Evolutionary conservation across 2,113 vertebrate species (phyloP).

Genomic region (Hemiprocne comata): DNA sequence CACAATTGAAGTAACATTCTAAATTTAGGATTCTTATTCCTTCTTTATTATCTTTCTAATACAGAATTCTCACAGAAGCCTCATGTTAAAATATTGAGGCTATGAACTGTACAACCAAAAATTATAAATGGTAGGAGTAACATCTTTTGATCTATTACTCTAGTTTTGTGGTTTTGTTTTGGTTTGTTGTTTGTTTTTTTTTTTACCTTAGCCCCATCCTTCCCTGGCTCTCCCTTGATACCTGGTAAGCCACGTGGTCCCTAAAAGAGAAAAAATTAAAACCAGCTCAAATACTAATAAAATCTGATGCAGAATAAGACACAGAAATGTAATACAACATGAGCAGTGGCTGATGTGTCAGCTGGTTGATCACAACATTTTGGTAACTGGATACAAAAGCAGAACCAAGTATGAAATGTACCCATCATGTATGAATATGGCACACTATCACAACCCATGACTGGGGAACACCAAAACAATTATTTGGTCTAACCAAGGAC

Average conservation of each 20-base stretch:
- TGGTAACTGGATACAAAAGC: background rate
- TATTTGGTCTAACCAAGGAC: background rate
- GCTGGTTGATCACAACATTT: background rate
- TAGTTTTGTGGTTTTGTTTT: background rate
- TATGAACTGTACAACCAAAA: background rate
- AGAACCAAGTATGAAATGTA: background rate
- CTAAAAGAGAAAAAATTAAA: slow-evolving; percentile 67
- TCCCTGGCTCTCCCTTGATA: slow-evolving; percentile 88
- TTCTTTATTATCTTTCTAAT: background rate
- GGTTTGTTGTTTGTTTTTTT: background rate
- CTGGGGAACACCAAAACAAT: background rate
- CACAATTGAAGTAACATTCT: background rate
- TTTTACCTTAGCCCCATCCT: slow-evolving; percentile 85
- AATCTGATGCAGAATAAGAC: background rate
- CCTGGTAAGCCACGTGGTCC: slow-evolving; percentile 86
- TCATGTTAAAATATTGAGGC: background rate
- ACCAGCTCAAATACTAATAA: background rate
- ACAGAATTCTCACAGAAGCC: background rate
- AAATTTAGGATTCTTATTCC: background rate
- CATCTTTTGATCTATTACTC: background rate
- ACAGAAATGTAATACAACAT: background rate
- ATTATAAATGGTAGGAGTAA: background rate
- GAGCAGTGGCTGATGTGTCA: background rate
- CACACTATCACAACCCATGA: background rate
- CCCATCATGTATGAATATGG: background rate